phyloP scores from a whole-genome alignment of 2,888 invertebrate species.

The Platycheirus rosarum region DNA sequence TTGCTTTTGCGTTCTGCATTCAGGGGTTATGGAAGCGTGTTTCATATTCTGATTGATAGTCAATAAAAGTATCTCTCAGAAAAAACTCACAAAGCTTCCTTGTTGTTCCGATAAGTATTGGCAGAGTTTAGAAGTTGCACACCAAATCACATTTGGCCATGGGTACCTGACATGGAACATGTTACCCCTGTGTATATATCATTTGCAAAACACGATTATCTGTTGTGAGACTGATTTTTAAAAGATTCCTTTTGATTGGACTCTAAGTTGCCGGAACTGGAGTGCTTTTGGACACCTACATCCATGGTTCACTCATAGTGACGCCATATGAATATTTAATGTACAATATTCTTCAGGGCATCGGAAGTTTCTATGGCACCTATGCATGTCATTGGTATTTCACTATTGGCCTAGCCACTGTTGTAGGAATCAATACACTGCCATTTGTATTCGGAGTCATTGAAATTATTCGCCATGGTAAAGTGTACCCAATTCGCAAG shows the following conservation, averaged over 20 bases:
- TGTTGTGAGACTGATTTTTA: slow-evolving; percentile 83
- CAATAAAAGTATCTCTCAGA: slow-evolving; percentile 41
- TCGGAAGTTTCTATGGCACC: slow-evolving; percentile 92
- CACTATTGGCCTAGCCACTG: slow-evolving; percentile 90
- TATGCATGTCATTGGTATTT: slow-evolving; percentile 97
- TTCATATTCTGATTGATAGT: slow-evolving; percentile 28
- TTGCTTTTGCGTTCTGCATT: slow-evolving; percentile 36
- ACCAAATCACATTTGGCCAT: slow-evolving; percentile 93
- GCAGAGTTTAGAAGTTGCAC: slow-evolving; percentile 97
- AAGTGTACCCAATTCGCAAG: slow-evolving; percentile 83
- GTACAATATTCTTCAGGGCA: slow-evolving; percentile 88
- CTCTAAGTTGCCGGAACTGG: slow-evolving; percentile 83
- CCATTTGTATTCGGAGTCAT: slow-evolving; percentile 85
- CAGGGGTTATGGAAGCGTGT: slow-evolving; percentile 59
- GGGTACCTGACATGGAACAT: slow-evolving; percentile 98
- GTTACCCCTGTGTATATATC: slow-evolving; percentile 90
- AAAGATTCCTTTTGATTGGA: slow-evolving; percentile 85
- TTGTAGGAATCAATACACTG: slow-evolving; percentile 89
- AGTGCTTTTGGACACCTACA: slow-evolving; percentile 87
- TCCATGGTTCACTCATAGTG: slow-evolving; percentile 88
- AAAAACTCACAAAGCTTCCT: slow-evolving; percentile 18
- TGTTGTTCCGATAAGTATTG: slow-evolving; percentile 95
- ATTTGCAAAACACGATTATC: slow-evolving; percentile 85
- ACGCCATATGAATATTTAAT: slow-evolving; percentile 93
- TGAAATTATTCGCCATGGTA: slow-evolving; percentile 83